Evolutionary conservation across 2,888 invertebrate genomes (phyloP), one percentile per base, ranked within the genome.

Genomic region (Caenorhabditis parvicauda): DNA sequence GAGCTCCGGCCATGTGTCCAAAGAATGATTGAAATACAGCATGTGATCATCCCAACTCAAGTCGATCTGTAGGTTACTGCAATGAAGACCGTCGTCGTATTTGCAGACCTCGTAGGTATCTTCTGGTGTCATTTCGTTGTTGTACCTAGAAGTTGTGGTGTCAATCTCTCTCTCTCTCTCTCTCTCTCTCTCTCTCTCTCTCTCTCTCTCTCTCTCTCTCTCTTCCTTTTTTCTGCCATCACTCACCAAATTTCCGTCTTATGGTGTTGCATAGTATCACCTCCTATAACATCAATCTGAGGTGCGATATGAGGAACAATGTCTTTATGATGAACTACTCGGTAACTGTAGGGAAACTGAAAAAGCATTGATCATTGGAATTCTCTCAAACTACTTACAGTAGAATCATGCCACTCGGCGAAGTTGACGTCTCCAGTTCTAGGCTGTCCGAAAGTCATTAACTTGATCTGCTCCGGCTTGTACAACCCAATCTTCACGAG

Each of bases 371-470:
- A n/a, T n/a, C n/a, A n/a, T n/a, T n/a, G n/a, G n/a, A n/a, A n/a
- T n/a, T n/a, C n/a, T n/a, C n/a, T n/a, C n/a, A n/a, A n/a, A n/a
- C n/a, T n/a, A n/a, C n/a, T n/a, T n/a, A n/a, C n/a, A n/a, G n/a
- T n/a, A n/a, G n/a, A n/a, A 39, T 72, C 68, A 48, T 71, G 70
- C 51, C 57, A 59, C 4, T 25, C 38, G 3, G 70, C 70, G 41
- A 54, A 71, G 5, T 41, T 53, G 28, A 51, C 48, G 43, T 71
- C 66, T 12, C 72, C 72, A 22, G 64, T 64, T 22, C 72, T 35
- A 19, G 72, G 72, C 43, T 72, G 72, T 29, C 70, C 72, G 55
- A 71, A 67, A 3, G 72, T 72, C 32, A 67, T 54, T 38, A 72
- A 35, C 44, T 55, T 61, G 25, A 71, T 58, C 5, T 61, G 53